Percentiles rank a stretch among this genome's conserved stretches.
phyloP scores from a whole-genome alignment of 2,888 invertebrate genomes.

The Drosophila histrio region DNA sequence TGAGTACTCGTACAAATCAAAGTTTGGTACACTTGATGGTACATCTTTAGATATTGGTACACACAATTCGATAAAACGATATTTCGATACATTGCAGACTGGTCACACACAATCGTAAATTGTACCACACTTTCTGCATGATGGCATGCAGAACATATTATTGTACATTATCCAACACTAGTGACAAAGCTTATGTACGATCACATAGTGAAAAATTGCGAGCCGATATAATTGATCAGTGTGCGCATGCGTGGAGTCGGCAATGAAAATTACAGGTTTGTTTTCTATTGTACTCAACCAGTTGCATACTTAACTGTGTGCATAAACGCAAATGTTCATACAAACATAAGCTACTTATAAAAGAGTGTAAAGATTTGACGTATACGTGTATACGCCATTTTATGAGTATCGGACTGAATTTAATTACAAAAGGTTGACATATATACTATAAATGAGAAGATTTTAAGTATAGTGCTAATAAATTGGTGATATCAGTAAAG shows the following conservation, averaged over 20 bases:
- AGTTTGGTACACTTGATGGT: too few species aligned
- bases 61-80: constrained; percentile 3
- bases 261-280: constrained; percentile 59
- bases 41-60: too few species aligned
- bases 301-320: neutral
- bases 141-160: constrained; percentile 25
- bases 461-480: constrained; percentile 6
- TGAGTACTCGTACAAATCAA: too few species aligned
- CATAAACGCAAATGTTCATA: neutral
- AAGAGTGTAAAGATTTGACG: neutral
- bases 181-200: constrained; percentile 43
- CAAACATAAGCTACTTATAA: neutral
- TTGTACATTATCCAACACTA: constrained; percentile 32
- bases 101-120: neutral
- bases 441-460: neutral
- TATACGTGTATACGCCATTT: constrained; percentile 42
- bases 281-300: constrained; percentile 28
- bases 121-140: constrained; percentile 3
- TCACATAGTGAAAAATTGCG: constrained; percentile 53
- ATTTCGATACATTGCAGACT: neutral
- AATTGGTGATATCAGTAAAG: neutral
- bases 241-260: constrained; percentile 56
- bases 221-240: constrained; percentile 45
- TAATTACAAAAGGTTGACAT: constrained; percentile 5
- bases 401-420: constrained; percentile 16